A percentile compares a stretch with the other conserved stretches of the same genome.
Evolutionary conservation across 2,113 vertebrate species (phyloP).

Genomic region (Hydropotes inermis): DNA sequence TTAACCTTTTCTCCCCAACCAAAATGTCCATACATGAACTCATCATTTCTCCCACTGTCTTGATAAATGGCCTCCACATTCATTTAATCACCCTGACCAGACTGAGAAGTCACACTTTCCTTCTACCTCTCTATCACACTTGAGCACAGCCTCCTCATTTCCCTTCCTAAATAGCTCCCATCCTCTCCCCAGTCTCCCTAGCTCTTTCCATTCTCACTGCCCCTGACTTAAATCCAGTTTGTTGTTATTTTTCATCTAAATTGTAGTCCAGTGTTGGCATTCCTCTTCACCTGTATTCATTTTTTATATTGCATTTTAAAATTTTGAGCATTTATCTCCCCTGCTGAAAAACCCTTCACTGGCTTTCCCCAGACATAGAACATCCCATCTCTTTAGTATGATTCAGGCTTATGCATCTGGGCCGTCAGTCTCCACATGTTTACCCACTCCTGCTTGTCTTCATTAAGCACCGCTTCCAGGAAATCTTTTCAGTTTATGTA

Average conservation of each 20-base stretch:
- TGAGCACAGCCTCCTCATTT: not conserved
- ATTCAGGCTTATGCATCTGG: not conserved
- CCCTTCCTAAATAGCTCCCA: not conserved
- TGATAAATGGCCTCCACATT: not conserved
- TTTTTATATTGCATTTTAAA: slow-evolving; percentile 25
- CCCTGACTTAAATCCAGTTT: not conserved
- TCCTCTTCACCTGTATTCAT: not conserved
- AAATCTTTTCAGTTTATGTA: not conserved
- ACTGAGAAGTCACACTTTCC: not conserved
- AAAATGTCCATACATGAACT: not conserved
- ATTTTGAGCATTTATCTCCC: not conserved
- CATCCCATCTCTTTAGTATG: not conserved
- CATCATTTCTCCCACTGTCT: not conserved
- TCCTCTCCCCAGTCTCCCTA: not conserved
- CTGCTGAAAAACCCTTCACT: not conserved
- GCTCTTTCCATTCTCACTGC: not conserved
- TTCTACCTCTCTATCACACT: not conserved
- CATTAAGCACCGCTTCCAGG: not conserved
- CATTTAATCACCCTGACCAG: not conserved
- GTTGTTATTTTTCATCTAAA: not conserved
- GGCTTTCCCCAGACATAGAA: not conserved
- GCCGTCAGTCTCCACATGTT: not conserved
- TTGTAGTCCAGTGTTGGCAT: not conserved
- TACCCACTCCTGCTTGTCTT: not conserved
- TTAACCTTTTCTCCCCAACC: not conserved